Evolutionary conservation across 1,140 invertebrate species (phyloP), one percentile per base, ranked within the genome.

Genomic region (Colletes gigas): DNA sequence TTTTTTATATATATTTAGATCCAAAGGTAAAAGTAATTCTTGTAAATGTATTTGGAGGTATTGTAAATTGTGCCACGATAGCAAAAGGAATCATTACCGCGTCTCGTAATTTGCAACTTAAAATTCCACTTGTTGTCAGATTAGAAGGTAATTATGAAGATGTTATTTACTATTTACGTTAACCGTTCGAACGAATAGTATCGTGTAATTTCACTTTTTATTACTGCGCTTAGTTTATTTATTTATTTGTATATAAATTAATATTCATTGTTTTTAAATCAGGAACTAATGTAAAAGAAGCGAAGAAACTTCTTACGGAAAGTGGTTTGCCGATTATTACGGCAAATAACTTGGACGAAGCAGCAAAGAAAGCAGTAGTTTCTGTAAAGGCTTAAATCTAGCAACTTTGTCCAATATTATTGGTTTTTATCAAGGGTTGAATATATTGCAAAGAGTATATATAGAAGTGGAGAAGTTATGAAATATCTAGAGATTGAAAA

Each of bases 11-110:
- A 86, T 83, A 88, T 86, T 93, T 94, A 89, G 97, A 98, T 94
- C 94, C 96, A n/a, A 97, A 97, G 92, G 98, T 99, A 0, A 98
- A 99, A 94, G 96, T 97, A 5, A 97, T 99, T 86, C 95, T 99
- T 72, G 98, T 99, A 0, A 99, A 99, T 94, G 98, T 99, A 5
- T 99, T 99, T 94, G 99, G 98, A 81, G 99, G 99, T 84, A 99
- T 99, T 91, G 98, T 99, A 0, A 99, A 99, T 93, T 99, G 99
- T 95, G 97, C 96, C 3, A 99, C 97, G 7, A 98, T 99, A 91
- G 99, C 99, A 4, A 98, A 97, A 89, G 99, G 99, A 66, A 98
- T 99, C 85, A 96, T 99, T 3, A 95, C 96, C 78, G 99, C 99
- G 39, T 97, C 96, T 83, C 96, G 96, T 91, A 96, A 95, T 78